Base-by-base conservation (phyloP, 2,113 vertebrate genomes). In the Clarias macrocephalus region DNA sequence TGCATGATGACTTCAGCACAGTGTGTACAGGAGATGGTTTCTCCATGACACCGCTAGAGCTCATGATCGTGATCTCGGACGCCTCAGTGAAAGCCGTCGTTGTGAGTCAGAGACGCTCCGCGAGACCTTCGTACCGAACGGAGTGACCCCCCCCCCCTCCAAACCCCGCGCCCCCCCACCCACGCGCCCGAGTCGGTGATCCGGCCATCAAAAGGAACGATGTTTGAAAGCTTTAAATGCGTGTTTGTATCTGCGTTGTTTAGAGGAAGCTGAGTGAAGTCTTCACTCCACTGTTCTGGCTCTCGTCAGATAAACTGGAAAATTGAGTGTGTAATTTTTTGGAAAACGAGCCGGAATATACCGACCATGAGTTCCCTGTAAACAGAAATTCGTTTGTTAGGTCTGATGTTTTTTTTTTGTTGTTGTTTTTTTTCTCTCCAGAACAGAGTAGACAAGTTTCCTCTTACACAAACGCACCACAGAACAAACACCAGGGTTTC, bases 211-310 rank as follows among this genome's bases (percentile, higher is more conserved):
- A 15, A 25, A 25, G 15, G 19, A 60, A 65, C 42, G 0, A 10
- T 63, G 81, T 87, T 83, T 87, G 60, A 73, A 75, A 59, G 28
- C 2, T 76, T 25, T 70, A 72, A 80, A 60, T 65, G 70, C 48
- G n/a, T 83, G 86, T 82, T 87, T 87, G 80, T 33, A 10, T 77
- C 42, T 28, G 66, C 57, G 42, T 65, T 65, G 80, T 87, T 83
- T 76, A 48, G 80, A 18, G 42, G 79, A 81, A 42, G 79, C 57
- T 81, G 79, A 81, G 79, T 81, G 79, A 81, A 42, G 57, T 62
- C 79, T 62, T 81, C 30, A 54, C 81, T 77, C 81, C 86, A 33
- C 81, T 37, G 42, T 75, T 76, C 80, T 56, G 60, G 52, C 62
- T 86, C 75, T n/a, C 37, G 15, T 9, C 30, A 2, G 60, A 3